A percentile compares a stretch with the other conserved stretches of the same genome.
Conservation (phyloP, 2,113 vertebrate genomes). For the Toxotes chatareus region DNA sequence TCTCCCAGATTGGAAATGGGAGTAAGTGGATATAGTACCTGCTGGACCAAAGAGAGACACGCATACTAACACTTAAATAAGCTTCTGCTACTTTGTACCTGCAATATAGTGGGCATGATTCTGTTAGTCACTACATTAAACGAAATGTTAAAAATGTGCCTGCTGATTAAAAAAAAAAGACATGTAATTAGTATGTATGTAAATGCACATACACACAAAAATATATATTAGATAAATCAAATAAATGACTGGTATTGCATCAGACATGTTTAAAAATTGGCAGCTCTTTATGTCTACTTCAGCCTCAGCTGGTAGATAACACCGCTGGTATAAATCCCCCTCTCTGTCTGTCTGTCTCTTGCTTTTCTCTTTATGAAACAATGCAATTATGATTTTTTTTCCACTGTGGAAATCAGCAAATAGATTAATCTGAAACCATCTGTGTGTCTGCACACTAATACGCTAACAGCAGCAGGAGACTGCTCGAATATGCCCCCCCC, state of each 20-base stretch:
- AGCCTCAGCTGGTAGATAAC: slow-evolving; percentile 12
- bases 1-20: slow-evolving; percentile 80
- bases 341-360: background rate
- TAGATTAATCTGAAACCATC: slow-evolving; percentile 63
- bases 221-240: background rate
- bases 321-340: slow-evolving; percentile 9
- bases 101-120: background rate
- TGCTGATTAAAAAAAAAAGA: too few species aligned
- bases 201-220: too few species aligned
- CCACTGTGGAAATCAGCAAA: slow-evolving; percentile 49
- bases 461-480: slow-evolving; percentile 22
- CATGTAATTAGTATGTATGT: background rate
- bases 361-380: slow-evolving; percentile 43
- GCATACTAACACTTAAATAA: slow-evolving; percentile 37
- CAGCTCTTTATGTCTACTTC: slow-evolving; percentile 16
- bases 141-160: background rate
- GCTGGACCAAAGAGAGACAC: slow-evolving; percentile 50
- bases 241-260: background rate
- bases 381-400: slow-evolving; percentile 23
- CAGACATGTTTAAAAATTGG: slow-evolving; percentile 7
- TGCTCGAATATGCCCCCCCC: background rate
- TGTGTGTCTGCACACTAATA: slow-evolving; percentile 17
- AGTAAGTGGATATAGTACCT: slow-evolving; percentile 71
- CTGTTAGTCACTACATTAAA: slow-evolving; percentile 2
- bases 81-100: slow-evolving; percentile 16